These are phyloP conservation scores for Rhadina sibilatrix DNA, from an alignment of 2,113 vertebrate genomes.

Conservation along the genomic window DNA sequence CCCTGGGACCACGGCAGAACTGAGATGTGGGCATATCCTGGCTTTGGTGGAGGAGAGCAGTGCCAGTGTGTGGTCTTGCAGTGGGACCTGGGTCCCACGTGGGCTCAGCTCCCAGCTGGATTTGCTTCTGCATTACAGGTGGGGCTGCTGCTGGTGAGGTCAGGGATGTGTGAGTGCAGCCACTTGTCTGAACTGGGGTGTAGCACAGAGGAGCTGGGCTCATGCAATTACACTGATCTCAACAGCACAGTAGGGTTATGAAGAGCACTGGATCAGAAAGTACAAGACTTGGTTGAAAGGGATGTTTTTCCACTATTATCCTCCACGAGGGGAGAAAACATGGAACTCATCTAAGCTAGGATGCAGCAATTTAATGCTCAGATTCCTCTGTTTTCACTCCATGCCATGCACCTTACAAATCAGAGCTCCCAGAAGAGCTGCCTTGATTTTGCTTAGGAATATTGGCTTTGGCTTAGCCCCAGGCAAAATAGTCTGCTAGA, in stretches of 20 bases:
- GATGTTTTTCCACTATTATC: background rate
- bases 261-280: background rate
- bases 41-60: background rate
- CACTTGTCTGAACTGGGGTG: background rate
- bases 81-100: background rate
- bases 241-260: rapidly evolving
- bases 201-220: background rate
- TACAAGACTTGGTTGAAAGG: background rate
- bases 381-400: background rate
- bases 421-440: background rate
- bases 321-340: background rate
- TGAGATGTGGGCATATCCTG: rapidly evolving
- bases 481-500: background rate
- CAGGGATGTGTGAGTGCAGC: background rate
- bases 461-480: background rate
- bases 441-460: background rate
- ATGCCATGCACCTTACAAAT: background rate
- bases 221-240: rapidly evolving
- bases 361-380: background rate
- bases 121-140: rapidly evolving
- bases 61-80: background rate
- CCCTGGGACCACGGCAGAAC: background rate
- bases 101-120: background rate
- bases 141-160: background rate
- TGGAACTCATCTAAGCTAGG: background rate